Conservation (phyloP, 2,888 invertebrate species). For the Drosophila multiciliata region DNA sequence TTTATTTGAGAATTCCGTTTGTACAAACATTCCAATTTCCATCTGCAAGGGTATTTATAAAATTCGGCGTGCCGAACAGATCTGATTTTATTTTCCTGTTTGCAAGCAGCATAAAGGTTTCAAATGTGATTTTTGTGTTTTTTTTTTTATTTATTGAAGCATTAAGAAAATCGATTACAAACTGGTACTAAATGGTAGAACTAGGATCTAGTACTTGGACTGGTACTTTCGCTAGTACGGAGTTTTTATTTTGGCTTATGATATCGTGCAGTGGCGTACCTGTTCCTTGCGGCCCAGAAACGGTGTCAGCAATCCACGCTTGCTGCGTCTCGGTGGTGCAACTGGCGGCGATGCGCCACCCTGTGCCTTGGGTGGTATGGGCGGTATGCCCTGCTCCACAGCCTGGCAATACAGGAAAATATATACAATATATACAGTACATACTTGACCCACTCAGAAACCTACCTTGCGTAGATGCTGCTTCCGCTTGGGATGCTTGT, state of each 20-base stretch:
- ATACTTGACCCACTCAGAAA: not conserved
- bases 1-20: not conserved
- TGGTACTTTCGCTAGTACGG: conserved; percentile 34
- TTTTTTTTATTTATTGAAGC: conserved; percentile 75
- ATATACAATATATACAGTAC: not conserved
- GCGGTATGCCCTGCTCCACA: conserved; percentile 86
- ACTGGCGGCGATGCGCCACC: conserved; percentile 85
- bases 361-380: conserved; percentile 88
- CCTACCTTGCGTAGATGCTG: conserved; percentile 91
- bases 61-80: conserved; percentile 2
- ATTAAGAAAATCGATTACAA: conserved; percentile 71
- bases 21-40: not conserved
- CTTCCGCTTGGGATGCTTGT: conserved; percentile 95
- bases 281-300: conserved; percentile 85
- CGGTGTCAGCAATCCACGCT: conserved; percentile 86
- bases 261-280: conserved; percentile 85
- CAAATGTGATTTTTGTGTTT: conserved; percentile 21
- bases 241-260: conserved; percentile 75
- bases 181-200: conserved; percentile 68
- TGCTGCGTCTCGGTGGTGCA: conserved; percentile 88
- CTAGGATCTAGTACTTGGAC: conserved; percentile 32
- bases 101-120: conserved; percentile 46
- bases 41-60: not conserved
- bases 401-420: conserved; percentile 62
- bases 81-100: conserved; percentile 1